These are phyloP conservation scores for Ditula angustiorana DNA, from an alignment of 2,888 invertebrate species.

Conservation along the genomic window DNA sequence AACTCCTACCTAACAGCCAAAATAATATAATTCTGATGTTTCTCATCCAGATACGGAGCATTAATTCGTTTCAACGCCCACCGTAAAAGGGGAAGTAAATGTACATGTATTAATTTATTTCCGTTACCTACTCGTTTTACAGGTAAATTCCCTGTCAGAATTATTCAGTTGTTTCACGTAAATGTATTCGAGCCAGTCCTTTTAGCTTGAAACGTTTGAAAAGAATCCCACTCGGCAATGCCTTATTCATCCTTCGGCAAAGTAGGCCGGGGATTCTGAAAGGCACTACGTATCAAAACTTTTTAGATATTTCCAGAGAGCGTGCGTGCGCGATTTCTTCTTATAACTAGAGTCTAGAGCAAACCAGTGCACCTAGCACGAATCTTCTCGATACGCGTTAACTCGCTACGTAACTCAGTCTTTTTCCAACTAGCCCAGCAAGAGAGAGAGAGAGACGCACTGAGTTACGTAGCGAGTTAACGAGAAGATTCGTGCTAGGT, in stretches of 20 bases:
- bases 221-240: not conserved
- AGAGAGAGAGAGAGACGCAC: too few relatives aligned
- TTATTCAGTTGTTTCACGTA: not conserved
- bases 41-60: not conserved
- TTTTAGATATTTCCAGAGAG: not conserved
- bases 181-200: not conserved
- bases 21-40: not conserved
- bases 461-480: too few relatives aligned
- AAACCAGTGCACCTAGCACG: too few relatives aligned
- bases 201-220: constrained; percentile 4
- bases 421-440: not conserved
- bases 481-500: too few relatives aligned
- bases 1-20: too few relatives aligned
- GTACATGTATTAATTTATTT: constrained; percentile 4
- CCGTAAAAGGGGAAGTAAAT: constrained; percentile 1
- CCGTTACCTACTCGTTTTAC: not conserved
- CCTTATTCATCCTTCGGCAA: constrained; percentile 1
- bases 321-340: not conserved
- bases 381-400: too few relatives aligned
- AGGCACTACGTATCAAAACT: not conserved
- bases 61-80: constrained; percentile 11
- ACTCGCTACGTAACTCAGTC: too few relatives aligned
- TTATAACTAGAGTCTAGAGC: not conserved
- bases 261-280: not conserved
- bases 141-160: not conserved